Percentiles rank a stretch among this genome's conserved stretches.
Conservation (phyloP, 2,113 vertebrate species). For the Amphiprion ocellaris region DNA sequence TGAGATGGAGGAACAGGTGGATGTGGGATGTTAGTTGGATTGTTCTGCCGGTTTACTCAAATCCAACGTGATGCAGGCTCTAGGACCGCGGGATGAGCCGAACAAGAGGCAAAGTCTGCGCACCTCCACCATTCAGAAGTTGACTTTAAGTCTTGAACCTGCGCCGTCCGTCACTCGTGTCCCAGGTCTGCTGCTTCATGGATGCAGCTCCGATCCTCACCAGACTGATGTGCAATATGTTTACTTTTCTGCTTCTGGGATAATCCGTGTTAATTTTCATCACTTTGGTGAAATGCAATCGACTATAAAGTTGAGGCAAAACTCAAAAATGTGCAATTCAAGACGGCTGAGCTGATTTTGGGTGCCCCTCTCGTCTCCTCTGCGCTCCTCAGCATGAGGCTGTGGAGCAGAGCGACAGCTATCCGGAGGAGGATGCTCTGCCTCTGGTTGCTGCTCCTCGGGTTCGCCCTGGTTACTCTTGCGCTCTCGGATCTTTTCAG, state of each 20-base stretch:
- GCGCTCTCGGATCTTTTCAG: constrained; percentile 79
- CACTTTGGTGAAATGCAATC: constrained; percentile 22
- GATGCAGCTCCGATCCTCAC: constrained; percentile 2
- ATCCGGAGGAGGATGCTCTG: constrained; percentile 82
- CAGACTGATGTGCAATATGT: neutral
- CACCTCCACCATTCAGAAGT: constrained; percentile 44
- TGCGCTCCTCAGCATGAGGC: constrained; percentile 81
- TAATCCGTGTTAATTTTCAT: neutral
- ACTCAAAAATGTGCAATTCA: constrained; percentile 20
- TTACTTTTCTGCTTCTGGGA: neutral
- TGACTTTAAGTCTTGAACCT: constrained; percentile 37
- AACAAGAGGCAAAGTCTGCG: constrained; percentile 25
- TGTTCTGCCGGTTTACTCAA: neutral
- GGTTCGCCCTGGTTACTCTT: constrained; percentile 80
- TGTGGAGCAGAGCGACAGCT: constrained; percentile 77
- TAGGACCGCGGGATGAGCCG: constrained; percentile 69
- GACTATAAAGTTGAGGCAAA: constrained; percentile 5
- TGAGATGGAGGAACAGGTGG: constrained; percentile 39
- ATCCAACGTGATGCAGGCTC: constrained; percentile 21
- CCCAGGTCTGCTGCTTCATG: constrained; percentile 24
- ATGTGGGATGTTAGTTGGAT: constrained; percentile 4
- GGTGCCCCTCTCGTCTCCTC: neutral
- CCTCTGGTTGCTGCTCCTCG: constrained; percentile 83
- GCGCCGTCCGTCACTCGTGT: constrained; percentile 19
- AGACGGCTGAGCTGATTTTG: constrained; percentile 19